Conservation (phyloP, 1,140 invertebrate genomes). For the Ips typographus region DNA sequence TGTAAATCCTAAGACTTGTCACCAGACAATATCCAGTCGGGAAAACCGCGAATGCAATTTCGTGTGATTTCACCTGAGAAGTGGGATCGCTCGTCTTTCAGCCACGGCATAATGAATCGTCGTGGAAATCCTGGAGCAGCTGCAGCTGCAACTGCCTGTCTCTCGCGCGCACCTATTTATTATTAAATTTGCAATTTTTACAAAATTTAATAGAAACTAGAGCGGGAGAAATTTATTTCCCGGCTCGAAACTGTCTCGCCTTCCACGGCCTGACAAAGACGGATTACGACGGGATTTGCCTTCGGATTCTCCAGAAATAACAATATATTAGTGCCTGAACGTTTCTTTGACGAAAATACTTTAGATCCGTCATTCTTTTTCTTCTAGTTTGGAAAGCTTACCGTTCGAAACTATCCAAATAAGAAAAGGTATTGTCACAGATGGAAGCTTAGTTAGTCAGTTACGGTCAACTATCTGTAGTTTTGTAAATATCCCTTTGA, state of each 20-base stretch:
- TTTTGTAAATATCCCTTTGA: too few relatives aligned
- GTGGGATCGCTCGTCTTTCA: constrained; percentile 30
- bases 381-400: too few relatives aligned
- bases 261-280: constrained; percentile 4
- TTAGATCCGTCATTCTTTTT: too few relatives aligned
- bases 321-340: too few relatives aligned
- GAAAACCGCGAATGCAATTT: constrained; percentile 33
- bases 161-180: constrained; percentile 20
- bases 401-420: too few relatives aligned
- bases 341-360: too few relatives aligned
- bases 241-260: constrained; percentile 3
- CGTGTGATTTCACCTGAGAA: constrained; percentile 28
- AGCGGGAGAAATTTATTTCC: constrained; percentile 3
- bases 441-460: too few relatives aligned
- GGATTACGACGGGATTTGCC: constrained; percentile 4
- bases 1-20: not conserved
- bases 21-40: not conserved
- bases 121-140: constrained; percentile 27
- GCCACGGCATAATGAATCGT: constrained; percentile 28
- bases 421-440: too few relatives aligned
- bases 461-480: too few relatives aligned
- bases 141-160: constrained; percentile 16
- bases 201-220: constrained; percentile 27
- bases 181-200: constrained; percentile 35
- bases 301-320: too few relatives aligned